phyloP scores from a whole-genome alignment of 2,888 invertebrate genomes.

The Torymus tubicola region DNA sequence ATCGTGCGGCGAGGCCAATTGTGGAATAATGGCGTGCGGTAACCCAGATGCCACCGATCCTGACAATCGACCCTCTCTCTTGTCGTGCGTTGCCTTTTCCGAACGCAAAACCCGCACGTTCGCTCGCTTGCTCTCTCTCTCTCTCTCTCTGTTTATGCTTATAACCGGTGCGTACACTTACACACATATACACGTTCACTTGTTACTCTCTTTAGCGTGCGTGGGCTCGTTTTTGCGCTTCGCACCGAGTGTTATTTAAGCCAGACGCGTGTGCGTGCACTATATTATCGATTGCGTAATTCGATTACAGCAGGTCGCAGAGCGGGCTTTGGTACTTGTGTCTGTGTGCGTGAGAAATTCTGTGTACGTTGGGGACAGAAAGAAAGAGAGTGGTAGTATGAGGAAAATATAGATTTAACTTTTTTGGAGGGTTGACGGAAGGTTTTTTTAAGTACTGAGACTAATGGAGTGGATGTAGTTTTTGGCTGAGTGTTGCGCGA shows the following conservation, averaged over 20 bases:
- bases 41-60: slow-evolving; percentile 57
- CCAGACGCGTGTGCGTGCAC: not conserved
- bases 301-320: slow-evolving; percentile 26
- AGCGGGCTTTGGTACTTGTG: not conserved
- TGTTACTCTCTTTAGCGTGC: slow-evolving; percentile 15
- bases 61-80: slow-evolving; percentile 51
- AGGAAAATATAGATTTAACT: too few species aligned
- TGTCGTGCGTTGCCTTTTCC: slow-evolving; percentile 25
- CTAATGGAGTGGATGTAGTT: too few species aligned
- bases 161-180: slow-evolving; percentile 18
- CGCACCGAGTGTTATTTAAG: slow-evolving; percentile 44
- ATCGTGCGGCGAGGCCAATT: slow-evolving; percentile 45
- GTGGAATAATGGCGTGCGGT: slow-evolving; percentile 50
- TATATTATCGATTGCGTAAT: slow-evolving; percentile 47
- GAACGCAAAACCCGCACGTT: slow-evolving; percentile 24
- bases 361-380: too few species aligned
- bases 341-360: slow-evolving; percentile 24
- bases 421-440: too few species aligned
- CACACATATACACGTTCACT: not conserved
- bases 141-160: slow-evolving; percentile 32
- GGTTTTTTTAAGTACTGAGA: too few species aligned
- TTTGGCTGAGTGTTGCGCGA: too few species aligned
- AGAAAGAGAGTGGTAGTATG: too few species aligned
- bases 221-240: not conserved
- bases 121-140: slow-evolving; percentile 4